Evolutionary conservation across 2,888 invertebrate species (phyloP), one percentile per base, ranked within the genome.

Genomic region (Cecidostiba fungosa): DNA sequence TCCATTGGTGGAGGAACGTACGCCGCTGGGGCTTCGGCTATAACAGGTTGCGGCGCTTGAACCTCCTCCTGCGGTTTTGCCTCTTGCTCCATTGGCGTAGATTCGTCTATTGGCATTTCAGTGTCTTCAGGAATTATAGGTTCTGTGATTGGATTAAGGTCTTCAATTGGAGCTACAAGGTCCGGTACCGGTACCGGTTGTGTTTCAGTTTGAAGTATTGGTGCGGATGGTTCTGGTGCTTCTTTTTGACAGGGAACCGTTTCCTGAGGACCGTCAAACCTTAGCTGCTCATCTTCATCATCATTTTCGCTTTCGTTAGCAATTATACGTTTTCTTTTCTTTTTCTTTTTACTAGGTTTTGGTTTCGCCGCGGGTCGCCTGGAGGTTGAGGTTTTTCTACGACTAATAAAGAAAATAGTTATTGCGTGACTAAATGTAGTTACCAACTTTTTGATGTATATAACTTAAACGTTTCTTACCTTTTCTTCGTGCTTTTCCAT

Each of bases 401-500:
- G 93, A 85, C 92, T 93, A 39, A 47, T 89, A 87, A 69, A 23
- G 72, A 85, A 79, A 85, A 70, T 5, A 74, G 66, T 32, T 66
- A 16, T 69, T 32, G 23, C n/a, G 54, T 19, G 3, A 54, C 3
- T n/a, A n/a, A 19, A 19, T 54, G 5, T n/a, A 23, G n/a, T 59
- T 1, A 23, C 2, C 4, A 0, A 23, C 12, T 8, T 19, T 23
- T 59, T 3, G 29, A 66, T 12, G 3, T 26, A 12, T 1, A 26
- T 14, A 62, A 62, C 19, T 5, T 62, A 23, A 39, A 72, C 0
- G 10, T 12, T 43, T 66, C 6, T 85, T 82, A 94, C 93, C 93
- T 94, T 89, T 94, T 94, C 89, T 94, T 94, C 82, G 92, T 93
- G 62, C 94, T 92, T 16, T 94, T 94, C 95, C 95, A 95, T 0